Conservation (phyloP, 2,888 invertebrate species). For the Drosophila putrida region DNA sequence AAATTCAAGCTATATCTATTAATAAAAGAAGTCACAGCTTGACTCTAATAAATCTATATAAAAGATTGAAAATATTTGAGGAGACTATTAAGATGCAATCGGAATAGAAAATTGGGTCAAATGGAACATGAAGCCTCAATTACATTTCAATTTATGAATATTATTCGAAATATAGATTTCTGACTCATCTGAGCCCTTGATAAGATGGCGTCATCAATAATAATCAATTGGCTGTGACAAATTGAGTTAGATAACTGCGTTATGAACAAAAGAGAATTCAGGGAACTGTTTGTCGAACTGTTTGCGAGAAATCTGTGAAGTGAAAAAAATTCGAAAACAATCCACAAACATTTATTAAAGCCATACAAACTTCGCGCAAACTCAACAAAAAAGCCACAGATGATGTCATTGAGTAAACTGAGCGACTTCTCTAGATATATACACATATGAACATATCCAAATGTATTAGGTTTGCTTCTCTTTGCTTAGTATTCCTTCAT, state of each 20-base stretch:
- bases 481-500: constrained; percentile 46
- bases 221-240: constrained; percentile 79
- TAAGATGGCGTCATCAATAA: constrained; percentile 70
- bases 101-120: constrained; percentile 59
- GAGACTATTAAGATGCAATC: constrained; percentile 54
- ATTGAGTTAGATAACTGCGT: constrained; percentile 48
- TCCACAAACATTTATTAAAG: constrained; percentile 28
- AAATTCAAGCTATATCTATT: background rate
- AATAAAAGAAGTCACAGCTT: background rate
- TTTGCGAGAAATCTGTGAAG: constrained; percentile 15
- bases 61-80: constrained; percentile 25
- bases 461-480: constrained; percentile 61
- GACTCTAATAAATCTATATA: constrained; percentile 13
- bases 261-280: constrained; percentile 6
- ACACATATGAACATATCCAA: constrained; percentile 9
- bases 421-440: constrained; percentile 50
- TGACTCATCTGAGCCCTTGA: constrained; percentile 38
- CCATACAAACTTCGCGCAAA: constrained; percentile 34
- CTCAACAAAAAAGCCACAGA: constrained; percentile 45
- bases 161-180: constrained; percentile 27
- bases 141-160: constrained; percentile 28
- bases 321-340: constrained; percentile 41
- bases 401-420: constrained; percentile 69
- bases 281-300: constrained; percentile 10
- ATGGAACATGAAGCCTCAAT: constrained; percentile 53